Evolutionary conservation across 2,888 invertebrate genomes (phyloP).

Genomic region (Callyntrura guangdongensis): DNA sequence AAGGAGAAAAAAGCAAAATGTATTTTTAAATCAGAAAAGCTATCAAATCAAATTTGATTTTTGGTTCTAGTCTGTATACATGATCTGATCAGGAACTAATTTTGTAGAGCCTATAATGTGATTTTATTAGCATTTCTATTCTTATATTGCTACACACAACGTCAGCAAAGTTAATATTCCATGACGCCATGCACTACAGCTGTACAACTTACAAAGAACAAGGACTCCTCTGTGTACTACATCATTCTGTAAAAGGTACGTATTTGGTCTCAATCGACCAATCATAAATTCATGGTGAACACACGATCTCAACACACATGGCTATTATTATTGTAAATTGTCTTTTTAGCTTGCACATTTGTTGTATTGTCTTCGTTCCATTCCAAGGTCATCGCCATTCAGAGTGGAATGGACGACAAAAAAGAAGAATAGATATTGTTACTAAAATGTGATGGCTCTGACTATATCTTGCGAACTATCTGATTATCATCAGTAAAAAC

Average conservation of each 20-base stretch:
- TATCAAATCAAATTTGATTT: slow-evolving; percentile 31
- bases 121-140: slow-evolving; percentile 1
- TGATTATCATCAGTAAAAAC: slow-evolving; percentile 20
- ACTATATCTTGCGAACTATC: slow-evolving; percentile 26
- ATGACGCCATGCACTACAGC: not conserved
- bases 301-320: slow-evolving; percentile 27
- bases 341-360: slow-evolving; percentile 49
- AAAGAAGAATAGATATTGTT: slow-evolving; percentile 26
- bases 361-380: slow-evolving; percentile 52
- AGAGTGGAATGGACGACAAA: slow-evolving; percentile 74
- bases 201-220: not conserved
- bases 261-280: not conserved
- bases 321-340: slow-evolving; percentile 54
- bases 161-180: not conserved
- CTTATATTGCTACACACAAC: not conserved
- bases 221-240: not conserved
- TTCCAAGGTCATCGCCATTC: slow-evolving; percentile 74
- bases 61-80: not conserved
- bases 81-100: slow-evolving; percentile 10
- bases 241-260: not conserved
- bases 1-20: not conserved
- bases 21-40: slow-evolving; percentile 13
- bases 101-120: slow-evolving; percentile 3
- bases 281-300: slow-evolving; percentile 26
- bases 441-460: slow-evolving; percentile 20